Evolutionary conservation across 2,797 vertebrate species (phyloP).

Genomic region (Gadopsis marmoratus): DNA sequence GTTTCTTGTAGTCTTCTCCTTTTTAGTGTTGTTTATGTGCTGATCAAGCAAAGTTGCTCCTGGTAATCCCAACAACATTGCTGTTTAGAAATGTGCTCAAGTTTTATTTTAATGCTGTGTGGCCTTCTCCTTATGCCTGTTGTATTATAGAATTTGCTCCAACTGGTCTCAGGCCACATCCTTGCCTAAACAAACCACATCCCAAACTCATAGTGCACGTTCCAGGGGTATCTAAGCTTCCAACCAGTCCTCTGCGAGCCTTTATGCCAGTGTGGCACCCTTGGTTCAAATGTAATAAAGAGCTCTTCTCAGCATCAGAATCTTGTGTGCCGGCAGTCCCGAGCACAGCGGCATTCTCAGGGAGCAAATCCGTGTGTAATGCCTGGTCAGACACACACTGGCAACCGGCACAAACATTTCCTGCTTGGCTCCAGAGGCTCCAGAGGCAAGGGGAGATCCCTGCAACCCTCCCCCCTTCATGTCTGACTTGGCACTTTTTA

Average conservation of each 20-base stretch:
- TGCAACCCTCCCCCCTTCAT: conserved; percentile 46
- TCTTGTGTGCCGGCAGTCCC: conserved; percentile 72
- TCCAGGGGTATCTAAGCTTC: conserved; percentile 45
- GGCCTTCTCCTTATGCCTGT: conserved; percentile 24
- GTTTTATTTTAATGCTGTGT: conserved; percentile 36
- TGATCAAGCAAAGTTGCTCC: conserved; percentile 32
- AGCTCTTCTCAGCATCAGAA: conserved; percentile 71
- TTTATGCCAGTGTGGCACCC: conserved; percentile 59
- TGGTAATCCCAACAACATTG: conserved; percentile 24
- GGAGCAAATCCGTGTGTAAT: conserved; percentile 85
- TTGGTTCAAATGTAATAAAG: conserved; percentile 74
- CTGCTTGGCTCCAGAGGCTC: conserved; percentile 85
- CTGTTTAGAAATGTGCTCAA: conserved; percentile 9
- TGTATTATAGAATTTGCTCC: conserved; percentile 35
- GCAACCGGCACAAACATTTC: conserved; percentile 87
- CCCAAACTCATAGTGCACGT: conserved; percentile 34
- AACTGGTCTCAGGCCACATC: conserved; percentile 43
- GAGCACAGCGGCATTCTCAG: conserved; percentile 79
- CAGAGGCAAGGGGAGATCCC: conserved; percentile 76
- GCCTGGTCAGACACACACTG: conserved; percentile 82
- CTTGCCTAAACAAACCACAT: conserved; percentile 63
- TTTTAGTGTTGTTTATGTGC: conserved; percentile 17
- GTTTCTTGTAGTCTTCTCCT: conserved; percentile 2
- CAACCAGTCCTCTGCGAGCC: conserved; percentile 59
- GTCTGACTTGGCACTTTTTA: conserved; percentile 84